Conservation (phyloP, 2,888 invertebrate species). For the Morpho achilles region DNA sequence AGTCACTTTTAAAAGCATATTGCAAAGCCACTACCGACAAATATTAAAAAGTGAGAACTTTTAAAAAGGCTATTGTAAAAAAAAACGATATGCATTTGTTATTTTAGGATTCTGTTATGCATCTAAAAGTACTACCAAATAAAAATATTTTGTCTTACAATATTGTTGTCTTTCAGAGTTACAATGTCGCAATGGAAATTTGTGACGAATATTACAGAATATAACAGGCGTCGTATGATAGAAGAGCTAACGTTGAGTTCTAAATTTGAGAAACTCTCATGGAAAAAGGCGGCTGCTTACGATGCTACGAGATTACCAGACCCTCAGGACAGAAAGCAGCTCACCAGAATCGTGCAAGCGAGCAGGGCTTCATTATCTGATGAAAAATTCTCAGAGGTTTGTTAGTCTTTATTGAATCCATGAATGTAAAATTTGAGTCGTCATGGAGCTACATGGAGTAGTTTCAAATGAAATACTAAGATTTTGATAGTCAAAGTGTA, state of each 20-base stretch:
- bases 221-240: conserved; percentile 83
- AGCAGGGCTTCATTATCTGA: conserved; percentile 87
- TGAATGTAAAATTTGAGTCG: no score
- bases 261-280: conserved; percentile 86
- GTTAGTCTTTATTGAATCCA: neutral
- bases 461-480: no score
- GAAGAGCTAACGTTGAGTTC: conserved; percentile 84
- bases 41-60: no score
- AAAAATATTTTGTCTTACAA: neutral
- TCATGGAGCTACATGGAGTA: no score
- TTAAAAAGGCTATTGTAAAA: no score
- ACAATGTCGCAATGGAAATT: conserved; percentile 87
- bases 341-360: conserved; percentile 83
- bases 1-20: no score
- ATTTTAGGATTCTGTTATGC: no score
- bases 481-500: no score
- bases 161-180: conserved; percentile 57
- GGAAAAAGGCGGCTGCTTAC: conserved; percentile 84
- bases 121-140: neutral
- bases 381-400: conserved; percentile 86
- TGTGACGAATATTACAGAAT: conserved; percentile 87
- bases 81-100: no score
- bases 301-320: conserved; percentile 85
- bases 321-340: conserved; percentile 82
- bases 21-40: no score